These are phyloP conservation scores for Apocheima hispidaria DNA, from an alignment of 2,888 invertebrate species.

Conservation along the genomic window DNA sequence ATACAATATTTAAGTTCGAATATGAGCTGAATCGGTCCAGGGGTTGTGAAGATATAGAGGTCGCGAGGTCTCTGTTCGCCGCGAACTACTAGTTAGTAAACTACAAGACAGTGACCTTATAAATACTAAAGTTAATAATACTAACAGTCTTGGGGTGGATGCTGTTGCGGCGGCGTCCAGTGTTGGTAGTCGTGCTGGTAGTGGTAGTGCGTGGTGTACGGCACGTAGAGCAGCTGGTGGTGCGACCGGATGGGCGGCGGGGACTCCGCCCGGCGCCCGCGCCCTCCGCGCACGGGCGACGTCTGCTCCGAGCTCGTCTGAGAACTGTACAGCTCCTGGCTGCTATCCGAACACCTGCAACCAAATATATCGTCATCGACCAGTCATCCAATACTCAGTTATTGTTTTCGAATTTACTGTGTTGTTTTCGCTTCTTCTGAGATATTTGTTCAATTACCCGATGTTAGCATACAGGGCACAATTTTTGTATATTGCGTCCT, in stretches of 20 bases:
- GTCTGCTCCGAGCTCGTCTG: slow-evolving; percentile 81
- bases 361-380: slow-evolving; percentile 24
- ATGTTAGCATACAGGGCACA: slow-evolving; percentile 82
- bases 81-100: too few relatives aligned
- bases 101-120: too few relatives aligned
- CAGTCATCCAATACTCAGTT: neutral
- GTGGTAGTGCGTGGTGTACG: slow-evolving; percentile 85
- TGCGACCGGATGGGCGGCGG: slow-evolving; percentile 89
- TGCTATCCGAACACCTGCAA: slow-evolving; percentile 78
- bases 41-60: too few relatives aligned
- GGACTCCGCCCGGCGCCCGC: slow-evolving; percentile 87
- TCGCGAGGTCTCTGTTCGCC: too few relatives aligned
- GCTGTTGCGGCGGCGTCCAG: slow-evolving; percentile 51
- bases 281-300: slow-evolving; percentile 71
- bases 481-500: slow-evolving; percentile 82
- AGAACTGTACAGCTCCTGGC: slow-evolving; percentile 80
- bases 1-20: too few relatives aligned
- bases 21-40: too few relatives aligned
- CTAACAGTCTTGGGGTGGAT: slow-evolving; percentile 16
- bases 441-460: slow-evolving; percentile 58
- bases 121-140: neutral
- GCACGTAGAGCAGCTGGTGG: slow-evolving; percentile 90
- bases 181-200: slow-evolving; percentile 70
- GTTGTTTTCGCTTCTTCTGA: neutral
- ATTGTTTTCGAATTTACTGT: neutral